Conservation (phyloP, 1,140 invertebrate species). For the Zeugodacus cucurbitae region DNA sequence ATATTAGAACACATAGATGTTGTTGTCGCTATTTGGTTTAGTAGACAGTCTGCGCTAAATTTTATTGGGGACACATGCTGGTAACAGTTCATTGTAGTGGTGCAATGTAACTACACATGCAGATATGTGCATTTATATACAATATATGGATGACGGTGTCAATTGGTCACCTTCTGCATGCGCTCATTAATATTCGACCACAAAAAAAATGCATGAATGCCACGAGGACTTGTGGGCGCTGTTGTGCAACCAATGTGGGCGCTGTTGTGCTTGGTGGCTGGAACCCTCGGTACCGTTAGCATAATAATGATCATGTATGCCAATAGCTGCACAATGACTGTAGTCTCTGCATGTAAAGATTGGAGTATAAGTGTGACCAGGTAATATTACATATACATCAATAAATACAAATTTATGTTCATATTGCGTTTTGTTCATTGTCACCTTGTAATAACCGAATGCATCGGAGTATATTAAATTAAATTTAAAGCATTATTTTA, state of each 20-base stretch:
- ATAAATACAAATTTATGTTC: neutral
- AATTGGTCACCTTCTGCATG: neutral
- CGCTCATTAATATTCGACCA: neutral
- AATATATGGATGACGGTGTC: too few species aligned
- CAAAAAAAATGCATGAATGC: neutral
- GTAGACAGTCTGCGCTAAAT: neutral
- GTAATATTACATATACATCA: too few species aligned
- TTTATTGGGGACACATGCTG: neutral
- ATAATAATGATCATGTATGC: neutral
- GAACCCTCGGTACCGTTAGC: neutral
- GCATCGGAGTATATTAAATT: constrained; percentile 8
- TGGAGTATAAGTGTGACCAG: too few species aligned
- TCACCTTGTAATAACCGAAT: neutral
- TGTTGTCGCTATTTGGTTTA: neutral
- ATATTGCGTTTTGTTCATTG: neutral
- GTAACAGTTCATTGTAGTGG: too few species aligned
- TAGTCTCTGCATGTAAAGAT: neutral
- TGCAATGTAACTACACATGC: too few species aligned
- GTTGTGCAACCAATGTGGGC: neutral
- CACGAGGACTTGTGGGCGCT: neutral
- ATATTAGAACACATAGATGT: too few species aligned
- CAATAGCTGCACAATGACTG: neutral
- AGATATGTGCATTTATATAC: too few species aligned
- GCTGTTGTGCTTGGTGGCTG: neutral
- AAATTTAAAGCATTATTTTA: neutral